Evolutionary conservation across 2,888 invertebrate genomes (phyloP).

Genomic region (Microctonus brassicae): DNA sequence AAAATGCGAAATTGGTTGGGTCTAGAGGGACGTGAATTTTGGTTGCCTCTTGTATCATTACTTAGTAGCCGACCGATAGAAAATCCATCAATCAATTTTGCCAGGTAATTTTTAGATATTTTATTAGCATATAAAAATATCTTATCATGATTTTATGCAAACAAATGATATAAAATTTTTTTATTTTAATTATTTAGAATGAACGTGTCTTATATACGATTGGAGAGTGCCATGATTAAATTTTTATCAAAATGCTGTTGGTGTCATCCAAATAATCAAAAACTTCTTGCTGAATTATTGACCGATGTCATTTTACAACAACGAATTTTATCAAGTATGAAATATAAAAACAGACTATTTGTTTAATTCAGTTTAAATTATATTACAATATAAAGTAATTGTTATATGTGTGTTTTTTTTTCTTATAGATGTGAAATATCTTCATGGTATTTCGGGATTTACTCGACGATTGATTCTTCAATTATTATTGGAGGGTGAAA

Average conservation of each 20-base stretch:
- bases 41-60: constrained; percentile 84
- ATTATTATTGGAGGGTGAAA: constrained; percentile 87
- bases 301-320: constrained; percentile 82
- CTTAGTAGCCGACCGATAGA: constrained; percentile 77
- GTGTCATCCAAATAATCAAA: constrained; percentile 88
- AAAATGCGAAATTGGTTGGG: constrained; percentile 92
- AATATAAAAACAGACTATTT: background rate
- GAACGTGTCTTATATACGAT: constrained; percentile 63
- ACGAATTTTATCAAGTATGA: constrained; percentile 67
- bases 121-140: background rate
- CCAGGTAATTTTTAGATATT: constrained; percentile 51
- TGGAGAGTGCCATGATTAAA: constrained; percentile 84
- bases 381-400: background rate
- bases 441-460: constrained; percentile 85
- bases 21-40: constrained; percentile 84
- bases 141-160: background rate
- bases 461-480: constrained; percentile 88
- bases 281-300: constrained; percentile 83
- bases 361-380: background rate
- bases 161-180: background rate
- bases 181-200: constrained; percentile 45
- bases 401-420: background rate
- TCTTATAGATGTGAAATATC: constrained; percentile 64
- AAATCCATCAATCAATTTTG: constrained; percentile 60
- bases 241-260: constrained; percentile 87